These are phyloP conservation scores for Apodemia duryi DNA, from an alignment of 2,888 invertebrate genomes.

Conservation along the genomic window DNA sequence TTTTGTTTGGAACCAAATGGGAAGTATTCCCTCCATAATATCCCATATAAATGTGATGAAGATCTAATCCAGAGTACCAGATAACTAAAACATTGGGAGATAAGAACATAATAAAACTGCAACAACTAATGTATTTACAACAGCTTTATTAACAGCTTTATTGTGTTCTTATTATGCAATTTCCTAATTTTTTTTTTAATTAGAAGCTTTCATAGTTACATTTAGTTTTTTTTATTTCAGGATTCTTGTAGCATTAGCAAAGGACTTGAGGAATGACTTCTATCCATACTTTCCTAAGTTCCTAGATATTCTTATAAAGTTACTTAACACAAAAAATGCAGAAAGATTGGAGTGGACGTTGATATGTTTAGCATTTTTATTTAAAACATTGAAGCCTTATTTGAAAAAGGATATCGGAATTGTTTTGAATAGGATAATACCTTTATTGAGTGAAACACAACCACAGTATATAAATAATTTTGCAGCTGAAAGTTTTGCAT, in stretches of 20 bases:
- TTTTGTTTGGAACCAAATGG: no score
- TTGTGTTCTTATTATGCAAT: slow-evolving; percentile 84
- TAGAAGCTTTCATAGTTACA: no score
- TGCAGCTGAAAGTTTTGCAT: slow-evolving; percentile 97
- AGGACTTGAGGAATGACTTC: slow-evolving; percentile 93
- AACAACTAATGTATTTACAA: no score
- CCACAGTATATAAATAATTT: slow-evolving; percentile 93
- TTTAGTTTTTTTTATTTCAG: slow-evolving; percentile 63
- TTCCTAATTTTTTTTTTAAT: no score
- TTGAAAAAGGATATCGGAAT: slow-evolving; percentile 88
- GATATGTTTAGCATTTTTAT: slow-evolving; percentile 91
- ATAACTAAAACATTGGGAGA: no score
- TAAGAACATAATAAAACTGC: no score
- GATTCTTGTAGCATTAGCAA: slow-evolving; percentile 89
- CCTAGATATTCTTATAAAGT: slow-evolving; percentile 84
- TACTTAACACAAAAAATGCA: slow-evolving; percentile 86
- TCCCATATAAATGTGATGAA: no score
- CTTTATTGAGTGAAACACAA: slow-evolving; percentile 86
- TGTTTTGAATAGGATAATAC: slow-evolving; percentile 85
- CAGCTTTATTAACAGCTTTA: no score
- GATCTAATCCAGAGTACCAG: no score
- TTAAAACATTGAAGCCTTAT: slow-evolving; percentile 92
- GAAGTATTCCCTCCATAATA: no score
- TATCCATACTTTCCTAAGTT: slow-evolving; percentile 90
- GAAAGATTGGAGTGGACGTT: slow-evolving; percentile 93